Evolutionary conservation across 2,113 vertebrate species (phyloP).

Genomic region (Trinectes maculatus): DNA sequence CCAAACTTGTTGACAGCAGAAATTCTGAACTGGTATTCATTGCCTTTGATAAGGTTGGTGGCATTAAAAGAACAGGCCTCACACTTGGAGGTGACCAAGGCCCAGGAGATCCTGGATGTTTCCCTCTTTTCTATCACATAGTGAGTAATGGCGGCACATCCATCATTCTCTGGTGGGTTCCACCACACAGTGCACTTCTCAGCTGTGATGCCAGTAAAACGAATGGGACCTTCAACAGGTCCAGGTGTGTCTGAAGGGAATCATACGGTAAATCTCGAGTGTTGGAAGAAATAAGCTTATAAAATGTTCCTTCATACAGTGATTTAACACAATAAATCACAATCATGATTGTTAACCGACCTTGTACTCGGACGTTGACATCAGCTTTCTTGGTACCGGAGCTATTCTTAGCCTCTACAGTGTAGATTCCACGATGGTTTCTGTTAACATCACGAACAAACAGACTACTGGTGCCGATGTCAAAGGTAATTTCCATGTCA

Average conservation of each 20-base stretch:
- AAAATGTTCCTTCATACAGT: background rate
- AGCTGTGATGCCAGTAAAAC: conserved; percentile 94
- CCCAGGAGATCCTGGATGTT: conserved; percentile 96
- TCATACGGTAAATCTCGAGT: background rate
- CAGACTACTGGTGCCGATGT: conserved; percentile 89
- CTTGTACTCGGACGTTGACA: conserved; percentile 93
- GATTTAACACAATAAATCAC: background rate
- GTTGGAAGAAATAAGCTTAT: background rate
- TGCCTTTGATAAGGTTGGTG: conserved; percentile 94
- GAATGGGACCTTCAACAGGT: conserved; percentile 92
- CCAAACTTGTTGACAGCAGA: conserved; percentile 97
- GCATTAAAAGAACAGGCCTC: conserved; percentile 92
- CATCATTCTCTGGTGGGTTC: conserved; percentile 95
- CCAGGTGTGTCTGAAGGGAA: conserved; percentile 89
- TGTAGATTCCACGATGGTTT: conserved; percentile 93
- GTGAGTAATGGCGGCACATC: conserved; percentile 90
- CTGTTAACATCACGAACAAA: conserved; percentile 93
- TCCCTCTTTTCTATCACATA: conserved; percentile 98
- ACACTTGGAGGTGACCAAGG: conserved; percentile 91
- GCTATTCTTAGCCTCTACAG: conserved; percentile 93
- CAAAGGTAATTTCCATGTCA: conserved; percentile 88
- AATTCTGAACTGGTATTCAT: conserved; percentile 98
- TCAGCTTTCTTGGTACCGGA: conserved; percentile 90
- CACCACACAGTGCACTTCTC: conserved; percentile 97
- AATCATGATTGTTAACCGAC: conserved; percentile 71